Percentiles rank a stretch among this genome's conserved stretches.
Evolutionary conservation across 2,888 invertebrate genomes (phyloP).

Genomic region (Antheraea assamensis): DNA sequence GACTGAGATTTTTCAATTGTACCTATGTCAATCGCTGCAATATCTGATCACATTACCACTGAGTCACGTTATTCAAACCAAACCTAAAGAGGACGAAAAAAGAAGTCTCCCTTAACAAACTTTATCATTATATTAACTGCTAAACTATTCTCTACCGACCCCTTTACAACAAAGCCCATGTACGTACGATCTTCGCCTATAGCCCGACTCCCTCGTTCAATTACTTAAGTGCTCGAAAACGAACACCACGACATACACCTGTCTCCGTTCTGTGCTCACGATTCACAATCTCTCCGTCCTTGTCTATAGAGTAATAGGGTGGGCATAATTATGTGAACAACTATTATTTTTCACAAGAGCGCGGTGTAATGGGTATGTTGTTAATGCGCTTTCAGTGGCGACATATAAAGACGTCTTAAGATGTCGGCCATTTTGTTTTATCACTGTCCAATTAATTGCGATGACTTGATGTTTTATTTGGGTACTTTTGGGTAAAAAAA

Average conservation of each 20-base stretch:
- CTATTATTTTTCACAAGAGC: slow-evolving; percentile 78
- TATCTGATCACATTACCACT: background rate
- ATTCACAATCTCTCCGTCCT: slow-evolving; percentile 37
- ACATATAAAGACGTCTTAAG: slow-evolving; percentile 49
- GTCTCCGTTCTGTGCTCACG: slow-evolving; percentile 51
- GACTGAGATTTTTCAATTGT: too few species aligned
- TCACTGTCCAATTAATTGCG: slow-evolving; percentile 61
- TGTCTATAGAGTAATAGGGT: slow-evolving; percentile 53
- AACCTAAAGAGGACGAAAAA: background rate
- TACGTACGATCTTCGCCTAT: slow-evolving; percentile 49
- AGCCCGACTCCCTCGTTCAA: slow-evolving; percentile 71
- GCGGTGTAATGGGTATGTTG: slow-evolving; percentile 69
- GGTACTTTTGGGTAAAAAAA: background rate
- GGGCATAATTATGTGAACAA: slow-evolving; percentile 76
- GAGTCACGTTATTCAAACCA: background rate
- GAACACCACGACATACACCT: slow-evolving; percentile 49
- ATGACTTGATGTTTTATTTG: slow-evolving; percentile 47
- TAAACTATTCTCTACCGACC: slow-evolving; percentile 13
- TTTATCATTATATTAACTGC: slow-evolving; percentile 20
- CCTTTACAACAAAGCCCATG: slow-evolving; percentile 25
- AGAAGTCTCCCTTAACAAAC: background rate
- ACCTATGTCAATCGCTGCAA: too few species aligned
- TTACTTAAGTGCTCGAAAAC: slow-evolving; percentile 76
- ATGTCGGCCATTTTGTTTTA: slow-evolving; percentile 43
- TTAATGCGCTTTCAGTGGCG: slow-evolving; percentile 65